Conservation (phyloP, 2,888 invertebrate genomes). For the Philereme transversata region DNA sequence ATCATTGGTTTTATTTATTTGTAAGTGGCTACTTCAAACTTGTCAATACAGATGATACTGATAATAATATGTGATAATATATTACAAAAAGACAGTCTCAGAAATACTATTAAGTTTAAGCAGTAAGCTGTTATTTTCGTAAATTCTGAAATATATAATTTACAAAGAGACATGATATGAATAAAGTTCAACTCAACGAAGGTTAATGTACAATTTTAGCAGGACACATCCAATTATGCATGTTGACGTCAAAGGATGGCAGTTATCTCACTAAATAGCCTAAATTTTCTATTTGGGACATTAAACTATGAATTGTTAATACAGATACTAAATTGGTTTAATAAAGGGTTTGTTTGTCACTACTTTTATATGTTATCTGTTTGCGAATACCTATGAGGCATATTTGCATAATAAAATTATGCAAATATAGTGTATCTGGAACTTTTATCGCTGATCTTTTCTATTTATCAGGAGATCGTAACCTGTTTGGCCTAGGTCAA, state of each 20-base stretch:
- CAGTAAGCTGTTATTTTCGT: too few species aligned
- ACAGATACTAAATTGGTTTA: slow-evolving; percentile 26
- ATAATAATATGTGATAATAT: too few species aligned
- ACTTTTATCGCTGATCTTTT: background rate
- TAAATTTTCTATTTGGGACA: slow-evolving; percentile 33
- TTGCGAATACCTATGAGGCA: background rate
- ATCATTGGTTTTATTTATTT: too few species aligned
- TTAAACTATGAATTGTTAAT: slow-evolving; percentile 27
- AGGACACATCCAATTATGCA: slow-evolving; percentile 46
- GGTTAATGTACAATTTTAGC: slow-evolving; percentile 38
- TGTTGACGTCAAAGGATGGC: slow-evolving; percentile 47
- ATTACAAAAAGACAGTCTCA: too few species aligned
- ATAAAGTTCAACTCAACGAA: too few species aligned
- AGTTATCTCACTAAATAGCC: slow-evolving; percentile 36
- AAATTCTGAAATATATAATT: too few species aligned
- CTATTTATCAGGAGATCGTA: background rate
- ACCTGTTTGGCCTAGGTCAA: background rate
- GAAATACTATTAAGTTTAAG: too few species aligned
- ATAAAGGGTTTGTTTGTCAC: slow-evolving; percentile 2
- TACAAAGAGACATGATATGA: too few species aligned
- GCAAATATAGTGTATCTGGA: background rate
- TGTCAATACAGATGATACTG: too few species aligned
- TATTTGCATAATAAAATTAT: too few species aligned
- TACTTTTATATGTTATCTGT: slow-evolving; percentile 4
- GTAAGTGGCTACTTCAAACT: too few species aligned